phyloP scores from a whole-genome alignment of 1,140 invertebrate species.

The Aphaenogaster floridana region DNA sequence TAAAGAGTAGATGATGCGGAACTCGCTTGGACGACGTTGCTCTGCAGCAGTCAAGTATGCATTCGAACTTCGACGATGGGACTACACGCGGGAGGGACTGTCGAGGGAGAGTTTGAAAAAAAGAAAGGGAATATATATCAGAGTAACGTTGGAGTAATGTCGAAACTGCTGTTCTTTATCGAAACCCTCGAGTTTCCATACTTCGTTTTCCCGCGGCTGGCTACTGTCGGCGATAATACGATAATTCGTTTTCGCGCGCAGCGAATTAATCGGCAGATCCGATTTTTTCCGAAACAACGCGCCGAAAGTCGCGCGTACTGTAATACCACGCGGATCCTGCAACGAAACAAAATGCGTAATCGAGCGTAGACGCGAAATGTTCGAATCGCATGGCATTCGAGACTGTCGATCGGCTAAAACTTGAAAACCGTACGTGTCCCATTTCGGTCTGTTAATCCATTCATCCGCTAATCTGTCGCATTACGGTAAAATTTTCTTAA shows the following conservation, averaged over 20 bases:
- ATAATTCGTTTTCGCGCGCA: constrained; percentile 71
- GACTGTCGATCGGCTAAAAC: neutral
- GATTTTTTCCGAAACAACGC: constrained; percentile 74
- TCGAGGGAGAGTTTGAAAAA: neutral
- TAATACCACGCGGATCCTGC: constrained; percentile 44
- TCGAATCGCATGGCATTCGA: neutral
- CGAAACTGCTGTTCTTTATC: constrained; percentile 39
- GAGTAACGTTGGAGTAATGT: neutral
- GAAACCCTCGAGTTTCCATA: neutral
- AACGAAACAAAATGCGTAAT: constrained; percentile 67
- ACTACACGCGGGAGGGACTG: neutral
- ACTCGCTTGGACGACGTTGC: constrained; percentile 14
- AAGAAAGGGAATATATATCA: neutral
- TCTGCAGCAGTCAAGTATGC: neutral
- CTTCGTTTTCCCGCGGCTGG: neutral
- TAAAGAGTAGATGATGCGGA: constrained; percentile 28
- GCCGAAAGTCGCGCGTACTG: constrained; percentile 64
- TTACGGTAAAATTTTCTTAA: neutral
- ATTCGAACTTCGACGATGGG: neutral
- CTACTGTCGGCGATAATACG: constrained; percentile 54
- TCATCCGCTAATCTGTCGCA: neutral
- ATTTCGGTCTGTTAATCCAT: neutral
- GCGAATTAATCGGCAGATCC: constrained; percentile 71
- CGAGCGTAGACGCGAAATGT: constrained; percentile 43
- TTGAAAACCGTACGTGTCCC: neutral